These are phyloP conservation scores for Euwallacea fornicatus DNA, from an alignment of 1,140 invertebrate genomes.

Conservation along the genomic window DNA sequence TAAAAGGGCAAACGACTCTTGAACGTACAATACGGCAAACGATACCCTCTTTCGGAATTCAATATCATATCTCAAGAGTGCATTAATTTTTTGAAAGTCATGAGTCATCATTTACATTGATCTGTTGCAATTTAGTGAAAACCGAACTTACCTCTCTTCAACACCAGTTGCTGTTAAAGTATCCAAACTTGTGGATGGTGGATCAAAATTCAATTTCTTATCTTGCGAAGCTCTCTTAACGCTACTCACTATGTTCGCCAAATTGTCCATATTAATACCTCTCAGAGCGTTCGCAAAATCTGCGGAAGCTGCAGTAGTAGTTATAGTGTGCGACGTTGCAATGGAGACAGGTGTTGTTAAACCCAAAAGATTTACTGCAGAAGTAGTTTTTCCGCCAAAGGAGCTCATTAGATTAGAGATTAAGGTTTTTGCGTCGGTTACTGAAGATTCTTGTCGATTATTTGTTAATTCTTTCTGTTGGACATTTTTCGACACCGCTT, in stretches of 20 bases:
- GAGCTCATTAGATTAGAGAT: conserved; percentile 66
- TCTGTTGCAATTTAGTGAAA: background rate
- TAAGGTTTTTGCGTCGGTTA: conserved; percentile 60
- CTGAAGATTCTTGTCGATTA: conserved; percentile 46
- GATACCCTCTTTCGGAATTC: too few species aligned
- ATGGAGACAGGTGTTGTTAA: conserved; percentile 4
- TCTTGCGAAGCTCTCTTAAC: conserved; percentile 28
- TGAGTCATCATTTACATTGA: background rate
- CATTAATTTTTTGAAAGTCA: background rate
- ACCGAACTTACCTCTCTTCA: background rate
- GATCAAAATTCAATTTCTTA: background rate
- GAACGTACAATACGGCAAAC: too few species aligned
- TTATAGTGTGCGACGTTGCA: background rate
- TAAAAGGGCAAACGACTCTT: too few species aligned
- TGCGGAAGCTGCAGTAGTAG: conserved; percentile 22
- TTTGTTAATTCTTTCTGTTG: conserved; percentile 56
- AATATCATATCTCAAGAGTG: too few species aligned
- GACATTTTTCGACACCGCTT: conserved; percentile 64
- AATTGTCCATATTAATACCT: conserved; percentile 43
- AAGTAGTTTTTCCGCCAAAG: conserved; percentile 5
- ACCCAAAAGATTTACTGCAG: conserved; percentile 32
- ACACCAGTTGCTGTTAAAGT: background rate
- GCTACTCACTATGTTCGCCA: conserved; percentile 44
- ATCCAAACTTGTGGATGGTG: background rate
- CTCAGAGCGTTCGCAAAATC: conserved; percentile 40